These are phyloP conservation scores for Nudaria mundana DNA, from an alignment of 2,888 invertebrate species.

Conservation along the genomic window DNA sequence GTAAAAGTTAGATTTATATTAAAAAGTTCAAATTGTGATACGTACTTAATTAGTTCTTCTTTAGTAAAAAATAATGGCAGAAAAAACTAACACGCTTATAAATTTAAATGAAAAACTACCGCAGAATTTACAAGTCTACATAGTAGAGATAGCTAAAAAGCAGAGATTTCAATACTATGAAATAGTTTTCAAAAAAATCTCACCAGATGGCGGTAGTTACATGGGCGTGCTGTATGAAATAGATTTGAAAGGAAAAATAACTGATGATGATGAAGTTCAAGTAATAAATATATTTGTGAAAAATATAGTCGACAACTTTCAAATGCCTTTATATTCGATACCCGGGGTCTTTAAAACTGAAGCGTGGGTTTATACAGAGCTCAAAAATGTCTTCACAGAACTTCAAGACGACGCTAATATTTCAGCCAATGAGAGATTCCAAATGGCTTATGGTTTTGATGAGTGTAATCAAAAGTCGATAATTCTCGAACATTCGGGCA, in stretches of 20 bases:
- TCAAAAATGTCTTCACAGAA: constrained; percentile 37
- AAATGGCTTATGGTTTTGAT: constrained; percentile 39
- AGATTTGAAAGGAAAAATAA: constrained; percentile 37
- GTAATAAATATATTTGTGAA: constrained; percentile 52
- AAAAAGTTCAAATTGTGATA: too few relatives aligned
- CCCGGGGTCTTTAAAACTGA: constrained; percentile 40
- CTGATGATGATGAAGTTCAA: constrained; percentile 15
- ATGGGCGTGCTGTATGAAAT: constrained; percentile 40
- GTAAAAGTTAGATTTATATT: too few relatives aligned
- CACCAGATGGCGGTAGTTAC: constrained; percentile 41
- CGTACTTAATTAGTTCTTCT: not conserved
- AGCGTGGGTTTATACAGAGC: constrained; percentile 44
- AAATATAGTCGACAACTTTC: constrained; percentile 35
- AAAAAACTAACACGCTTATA: not conserved
- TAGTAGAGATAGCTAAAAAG: constrained; percentile 27
- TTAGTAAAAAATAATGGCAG: constrained; percentile 15
- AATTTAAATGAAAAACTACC: constrained; percentile 10
- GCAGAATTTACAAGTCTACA: constrained; percentile 13
- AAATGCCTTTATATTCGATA: constrained; percentile 32
- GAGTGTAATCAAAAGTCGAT: constrained; percentile 41
- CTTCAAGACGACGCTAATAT: constrained; percentile 44
- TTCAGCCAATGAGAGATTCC: constrained; percentile 40
- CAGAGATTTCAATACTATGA: constrained; percentile 32
- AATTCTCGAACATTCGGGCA: constrained; percentile 48
- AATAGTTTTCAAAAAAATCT: constrained; percentile 29